Base-by-base conservation (phyloP, 2,797 vertebrate genomes). In the Rousettus madagascariensis region DNA sequence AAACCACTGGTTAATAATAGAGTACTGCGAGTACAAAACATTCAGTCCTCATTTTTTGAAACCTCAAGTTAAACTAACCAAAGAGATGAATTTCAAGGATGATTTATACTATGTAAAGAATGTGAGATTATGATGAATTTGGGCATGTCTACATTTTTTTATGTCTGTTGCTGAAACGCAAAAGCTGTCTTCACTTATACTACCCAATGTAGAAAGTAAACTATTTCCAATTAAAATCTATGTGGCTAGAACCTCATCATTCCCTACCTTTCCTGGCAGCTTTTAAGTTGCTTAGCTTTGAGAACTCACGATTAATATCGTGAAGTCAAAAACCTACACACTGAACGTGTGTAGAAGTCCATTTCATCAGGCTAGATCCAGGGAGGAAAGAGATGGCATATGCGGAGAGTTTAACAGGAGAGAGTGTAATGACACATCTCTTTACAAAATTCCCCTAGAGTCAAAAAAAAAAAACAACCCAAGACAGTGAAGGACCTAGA, bases 221-320 rank as follows among this genome's bases (percentile, higher is more conserved):
- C 2, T 6, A 3, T 90, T 72, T 69, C 82, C 41, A 53, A 85
- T 65, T 77, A 63, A 71, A 77, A 80, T 46, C 38, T 87, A 1
- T 38, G 19, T 86, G 43, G 16, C 41, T 82, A 71, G 15, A 82
- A 77, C 12, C 13, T 89, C 63, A 86, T 57, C 43, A 7, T 78
- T 24, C 4, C 36, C 63, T 57, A 41, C 22, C 22, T 95, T 92
- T 71, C 51, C 49, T 77, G 26, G 11, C 17, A 55, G 26, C 11
- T 78, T 85, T 80, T 91, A 78, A 80, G 65, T 72, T 57, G 16
- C 46, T 90, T 95, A 26, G 74, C 91, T 95, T 93, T 78, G n/a
- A 94, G 63, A 85, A 63, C 24, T 86, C 66, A 53, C 24, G 8
- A 26, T 80, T 11, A 74, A 16, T 69, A 74, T 79, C 74, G 22